Evolutionary conservation across 1,140 invertebrate genomes (phyloP).

Genomic region (Rhagoletis pomonella): DNA sequence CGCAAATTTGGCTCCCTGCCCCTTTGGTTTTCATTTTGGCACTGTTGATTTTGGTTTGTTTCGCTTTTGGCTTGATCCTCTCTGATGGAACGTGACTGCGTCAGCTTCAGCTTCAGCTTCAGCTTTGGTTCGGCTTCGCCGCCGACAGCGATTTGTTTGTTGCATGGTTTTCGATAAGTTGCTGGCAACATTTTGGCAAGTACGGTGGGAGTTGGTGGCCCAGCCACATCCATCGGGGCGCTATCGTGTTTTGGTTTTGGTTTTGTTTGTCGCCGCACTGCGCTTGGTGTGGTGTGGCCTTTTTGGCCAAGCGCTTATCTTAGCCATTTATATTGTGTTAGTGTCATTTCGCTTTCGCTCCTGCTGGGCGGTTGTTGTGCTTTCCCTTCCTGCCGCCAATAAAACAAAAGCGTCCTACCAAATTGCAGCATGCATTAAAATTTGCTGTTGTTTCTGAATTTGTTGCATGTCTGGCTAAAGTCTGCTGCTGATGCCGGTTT

Average conservation of each 20-base stretch:
- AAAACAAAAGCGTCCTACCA: not conserved
- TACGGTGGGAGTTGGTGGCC: not conserved
- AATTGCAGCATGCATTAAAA: conserved; percentile 5
- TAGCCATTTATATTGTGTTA: conserved; percentile 54
- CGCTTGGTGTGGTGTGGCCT: not conserved
- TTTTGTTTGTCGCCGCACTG: too few relatives aligned
- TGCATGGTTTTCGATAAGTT: conserved; percentile 4
- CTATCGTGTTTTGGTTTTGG: not conserved
- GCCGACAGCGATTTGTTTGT: conserved; percentile 19
- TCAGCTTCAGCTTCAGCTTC: not conserved
- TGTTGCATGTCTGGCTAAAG: not conserved
- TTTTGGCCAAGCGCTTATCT: conserved; percentile 49
- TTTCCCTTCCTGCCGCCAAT: not conserved
- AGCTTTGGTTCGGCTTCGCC: not conserved
- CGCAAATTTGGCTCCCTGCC: not conserved
- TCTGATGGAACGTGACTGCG: not conserved
- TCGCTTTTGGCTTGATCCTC: conserved; percentile 12
- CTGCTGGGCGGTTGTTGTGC: not conserved
- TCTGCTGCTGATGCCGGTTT: not conserved
- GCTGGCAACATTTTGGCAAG: not conserved
- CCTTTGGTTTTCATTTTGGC: not conserved
- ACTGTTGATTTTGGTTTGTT: not conserved
- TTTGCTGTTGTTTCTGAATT: conserved; percentile 3
- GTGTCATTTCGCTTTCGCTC: conserved; percentile 50
- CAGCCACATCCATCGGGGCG: not conserved